Evolutionary conservation across 2,797 vertebrate species (phyloP), one percentile per base, ranked within the genome.

Genomic region (Onychomys arenicola): DNA sequence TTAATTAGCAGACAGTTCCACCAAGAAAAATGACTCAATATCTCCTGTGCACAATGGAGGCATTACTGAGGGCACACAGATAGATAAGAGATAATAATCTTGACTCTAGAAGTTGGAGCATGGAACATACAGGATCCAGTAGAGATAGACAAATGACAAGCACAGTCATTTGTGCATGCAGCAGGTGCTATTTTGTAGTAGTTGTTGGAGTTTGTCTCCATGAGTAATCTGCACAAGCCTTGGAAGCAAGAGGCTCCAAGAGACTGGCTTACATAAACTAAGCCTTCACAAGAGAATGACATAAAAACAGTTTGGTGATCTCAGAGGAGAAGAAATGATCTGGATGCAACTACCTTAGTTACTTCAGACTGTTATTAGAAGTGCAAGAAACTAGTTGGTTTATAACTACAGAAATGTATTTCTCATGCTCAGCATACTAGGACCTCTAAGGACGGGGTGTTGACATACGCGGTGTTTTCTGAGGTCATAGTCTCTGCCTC

Each of bases 71-170:
- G 14, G 34, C 63, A 65, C 32, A 46, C 61, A 87, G 27, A 65
- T 76, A 27, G 6, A 25, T 65, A 78, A 37, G 5, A 21, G 25
- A 27, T 87, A 57, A 57, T 14, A 57, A 85, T 87, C 14, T 8
- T 57, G n/a, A 25, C 10, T 83, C 40, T 43, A 87, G 40, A 71
- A 67, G 0, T 76, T 69, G 32, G 83, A 25, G 8, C 14, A 43
- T 46, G 9, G 27, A 27, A 52, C 9, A 0, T 43, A 0, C n/a
- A 4, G 1, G n/a, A 59, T 34, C 2, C 16, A 34, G 9, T 14
- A 29, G 32, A 25, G 29, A 25, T 49, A 55, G n/a, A 25, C 2
- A 40, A 93, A 21, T 17, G 6, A 11, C 80, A 83, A 59, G 0
- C 43, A 8, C 52, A 84, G 49, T 76, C 32, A 78, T 25, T 73